These are phyloP conservation scores for Solenopsis fugax DNA, from an alignment of 1,140 invertebrate species.

Conservation along the genomic window DNA sequence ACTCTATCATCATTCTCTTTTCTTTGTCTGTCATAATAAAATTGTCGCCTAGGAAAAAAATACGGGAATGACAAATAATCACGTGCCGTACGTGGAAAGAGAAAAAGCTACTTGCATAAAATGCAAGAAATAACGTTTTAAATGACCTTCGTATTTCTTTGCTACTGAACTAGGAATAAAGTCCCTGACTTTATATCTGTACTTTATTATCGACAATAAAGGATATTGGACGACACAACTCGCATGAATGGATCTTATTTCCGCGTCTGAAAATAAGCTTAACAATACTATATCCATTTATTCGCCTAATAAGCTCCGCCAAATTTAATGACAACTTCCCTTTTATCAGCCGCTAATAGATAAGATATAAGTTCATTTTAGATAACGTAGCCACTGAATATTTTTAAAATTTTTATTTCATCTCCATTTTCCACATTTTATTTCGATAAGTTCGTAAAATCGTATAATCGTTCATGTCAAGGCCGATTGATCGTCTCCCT, in stretches of 20 bases:
- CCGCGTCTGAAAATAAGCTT: slow-evolving; percentile 12
- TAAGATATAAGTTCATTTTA: neutral
- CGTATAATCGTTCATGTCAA: neutral
- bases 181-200: slow-evolving; percentile 5
- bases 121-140: slow-evolving; percentile 42
- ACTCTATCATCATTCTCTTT: neutral
- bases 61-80: slow-evolving; percentile 26
- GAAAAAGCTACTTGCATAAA: slow-evolving; percentile 37
- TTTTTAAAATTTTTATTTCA: neutral
- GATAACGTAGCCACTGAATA: neutral
- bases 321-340: neutral
- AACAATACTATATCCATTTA: slow-evolving; percentile 1
- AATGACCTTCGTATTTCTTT: slow-evolving; percentile 37
- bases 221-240: slow-evolving; percentile 3
- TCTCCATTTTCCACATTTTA: neutral
- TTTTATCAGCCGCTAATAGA: neutral
- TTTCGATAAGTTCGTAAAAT: neutral
- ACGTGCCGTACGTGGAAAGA: neutral
- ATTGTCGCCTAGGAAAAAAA: neutral
- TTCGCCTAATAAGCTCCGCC: neutral
- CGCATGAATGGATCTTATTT: slow-evolving; percentile 21
- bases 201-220: slow-evolving; percentile 37
- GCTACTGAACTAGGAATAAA: slow-evolving; percentile 16
- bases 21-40: slow-evolving; percentile 4
- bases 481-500: neutral